phyloP scores from a whole-genome alignment of 2,113 vertebrate species.

The Leucosticte australis region DNA sequence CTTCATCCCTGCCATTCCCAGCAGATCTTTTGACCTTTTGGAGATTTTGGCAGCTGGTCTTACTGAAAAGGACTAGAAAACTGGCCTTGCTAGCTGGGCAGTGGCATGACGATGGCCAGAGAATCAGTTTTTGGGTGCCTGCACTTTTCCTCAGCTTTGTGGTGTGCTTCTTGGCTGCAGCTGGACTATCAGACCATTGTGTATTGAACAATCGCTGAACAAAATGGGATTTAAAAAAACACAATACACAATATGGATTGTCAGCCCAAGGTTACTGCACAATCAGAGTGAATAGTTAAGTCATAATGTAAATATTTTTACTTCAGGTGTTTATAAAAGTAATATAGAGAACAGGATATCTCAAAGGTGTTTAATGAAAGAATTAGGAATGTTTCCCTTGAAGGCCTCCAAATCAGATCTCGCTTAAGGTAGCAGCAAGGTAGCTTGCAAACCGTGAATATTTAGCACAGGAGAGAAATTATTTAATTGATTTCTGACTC shows the following conservation, averaged over 20 bases:
- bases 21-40: neutral
- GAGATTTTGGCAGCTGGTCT: neutral
- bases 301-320: conserved; percentile 56
- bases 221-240: neutral
- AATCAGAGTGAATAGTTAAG: conserved; percentile 19
- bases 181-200: conserved; percentile 29
- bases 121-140: neutral
- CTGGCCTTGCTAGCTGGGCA: neutral
- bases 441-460: neutral
- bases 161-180: conserved; percentile 1
- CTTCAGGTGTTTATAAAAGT: conserved; percentile 45
- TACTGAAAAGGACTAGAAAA: neutral
- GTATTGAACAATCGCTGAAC: neutral
- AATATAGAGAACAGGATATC: conserved; percentile 24
- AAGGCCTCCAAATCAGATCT: neutral
- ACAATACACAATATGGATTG: conserved; percentile 14
- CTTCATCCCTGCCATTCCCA: neutral
- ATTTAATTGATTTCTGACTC: neutral
- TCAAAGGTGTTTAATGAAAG: conserved; percentile 10
- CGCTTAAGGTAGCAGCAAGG: neutral
- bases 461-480: neutral
- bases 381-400: neutral
- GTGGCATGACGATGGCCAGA: neutral
- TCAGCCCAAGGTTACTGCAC: conserved; percentile 43
- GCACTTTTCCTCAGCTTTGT: neutral